Conservation (phyloP, 2,113 vertebrate genomes). For the Eretmodus cyanostictus region DNA sequence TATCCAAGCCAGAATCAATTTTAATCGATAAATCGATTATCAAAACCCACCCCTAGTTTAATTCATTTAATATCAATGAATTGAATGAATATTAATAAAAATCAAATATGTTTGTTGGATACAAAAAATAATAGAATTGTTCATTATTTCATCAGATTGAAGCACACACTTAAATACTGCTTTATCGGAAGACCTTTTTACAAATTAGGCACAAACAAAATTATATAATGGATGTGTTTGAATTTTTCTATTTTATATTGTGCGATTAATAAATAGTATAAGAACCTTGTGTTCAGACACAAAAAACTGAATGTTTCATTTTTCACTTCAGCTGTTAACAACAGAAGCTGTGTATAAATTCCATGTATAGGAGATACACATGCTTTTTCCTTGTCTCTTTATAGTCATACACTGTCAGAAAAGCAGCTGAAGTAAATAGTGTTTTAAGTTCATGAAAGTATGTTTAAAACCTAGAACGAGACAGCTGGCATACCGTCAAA, state of each 20-base stretch:
- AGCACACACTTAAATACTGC: neutral
- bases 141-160: neutral
- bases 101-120: neutral
- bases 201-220: neutral
- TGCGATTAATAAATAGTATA: neutral
- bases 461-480: slow-evolving; percentile 31
- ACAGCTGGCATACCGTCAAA: slow-evolving; percentile 48
- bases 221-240: neutral
- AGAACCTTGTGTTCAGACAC: neutral
- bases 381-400: neutral
- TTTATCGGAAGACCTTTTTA: neutral
- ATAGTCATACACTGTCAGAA: neutral
- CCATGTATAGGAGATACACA: neutral
- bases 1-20: too few species aligned
- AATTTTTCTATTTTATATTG: neutral
- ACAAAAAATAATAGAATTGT: neutral
- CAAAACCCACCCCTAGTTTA: neutral
- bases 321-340: neutral
- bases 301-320: neutral
- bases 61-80: neutral
- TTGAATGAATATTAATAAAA: neutral
- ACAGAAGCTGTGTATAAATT: neutral
- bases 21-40: too few species aligned
- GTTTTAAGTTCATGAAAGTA: slow-evolving; percentile 37
- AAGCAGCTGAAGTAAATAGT: slow-evolving; percentile 29